A percentile compares a stretch with the other conserved stretches of the same genome.
These are phyloP conservation scores for Limnephilus lunatus DNA, from an alignment of 2,888 invertebrate genomes.

Conservation along the genomic window DNA sequence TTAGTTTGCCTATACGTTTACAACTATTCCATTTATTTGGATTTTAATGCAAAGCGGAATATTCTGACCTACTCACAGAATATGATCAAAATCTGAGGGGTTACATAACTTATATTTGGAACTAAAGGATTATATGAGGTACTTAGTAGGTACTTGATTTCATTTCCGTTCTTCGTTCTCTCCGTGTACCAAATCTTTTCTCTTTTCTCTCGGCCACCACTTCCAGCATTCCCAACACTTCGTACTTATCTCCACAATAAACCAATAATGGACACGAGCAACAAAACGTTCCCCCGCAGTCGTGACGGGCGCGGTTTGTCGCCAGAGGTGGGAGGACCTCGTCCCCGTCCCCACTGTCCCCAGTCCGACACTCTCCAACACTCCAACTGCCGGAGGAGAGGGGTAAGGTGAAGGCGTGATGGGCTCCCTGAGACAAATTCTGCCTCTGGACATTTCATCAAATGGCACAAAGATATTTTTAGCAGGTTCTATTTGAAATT, in stretches of 20 bases:
- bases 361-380: background rate
- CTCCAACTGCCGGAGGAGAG: background rate
- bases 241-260: background rate
- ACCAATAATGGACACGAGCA: slow-evolving; percentile 2
- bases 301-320: background rate
- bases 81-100: too few relatives aligned
- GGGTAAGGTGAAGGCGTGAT: background rate
- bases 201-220: background rate
- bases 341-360: background rate
- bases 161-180: background rate
- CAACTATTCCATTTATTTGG: too few relatives aligned
- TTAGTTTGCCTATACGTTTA: too few relatives aligned
- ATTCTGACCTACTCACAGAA: too few relatives aligned
- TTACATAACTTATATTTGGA: too few relatives aligned
- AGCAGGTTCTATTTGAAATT: background rate
- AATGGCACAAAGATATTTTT: background rate
- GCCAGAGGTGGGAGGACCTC: background rate
- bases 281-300: background rate
- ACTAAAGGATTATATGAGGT: too few relatives aligned
- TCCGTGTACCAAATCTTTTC: background rate
- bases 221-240: background rate
- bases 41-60: too few relatives aligned
- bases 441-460: background rate
- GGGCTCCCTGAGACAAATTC: background rate
- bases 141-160: background rate